Evolutionary conservation across 2,113 vertebrate genomes (phyloP), one percentile per base, ranked within the genome.

Genomic region (Brachirus orientalis): DNA sequence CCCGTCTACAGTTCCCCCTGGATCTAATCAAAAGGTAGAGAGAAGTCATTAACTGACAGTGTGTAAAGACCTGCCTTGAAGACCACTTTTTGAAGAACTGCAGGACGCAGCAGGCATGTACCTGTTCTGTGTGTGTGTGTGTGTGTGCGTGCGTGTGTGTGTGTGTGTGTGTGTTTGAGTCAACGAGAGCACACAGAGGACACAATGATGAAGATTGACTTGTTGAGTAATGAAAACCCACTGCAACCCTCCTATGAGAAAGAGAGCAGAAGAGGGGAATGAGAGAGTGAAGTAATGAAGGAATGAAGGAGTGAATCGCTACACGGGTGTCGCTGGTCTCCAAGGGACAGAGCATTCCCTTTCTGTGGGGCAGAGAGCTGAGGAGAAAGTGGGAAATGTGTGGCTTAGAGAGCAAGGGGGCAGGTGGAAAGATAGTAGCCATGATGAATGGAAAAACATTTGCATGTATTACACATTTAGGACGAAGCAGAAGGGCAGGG

Each of bases 191-290:
- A 63, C 83, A 82, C 77, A 79, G 74, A 88, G 83, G 83, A 86
- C 52, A 14, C 50, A 20, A 12, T 87, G 85, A 93, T 91, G 86
- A 89, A 89, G 90, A 93, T 77, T 88, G 90, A 91, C 88, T 91
- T 82, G 84, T 86, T 79, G 80, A 65, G 78, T 92, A 92, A 92
- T 92, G 90, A 90, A 93, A 91, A 89, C 80, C 86, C 72, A 85
- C 79, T 57, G 77, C 84, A 80, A 76, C 65, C 63, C 57, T 85
- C 88, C 84, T 77, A 11, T 3, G 83, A 92, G 83, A 72, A 63
- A 82, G 61, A n/a, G 65, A 61, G 76, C 37, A 20, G 54, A 52
- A 51, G 59, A 77, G 68, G 77, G 73, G 63, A 78, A 66, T 16
- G 61, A 77, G 67, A 72, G 75, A 75, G 36, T 41, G 38, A 74